These are phyloP conservation scores for Probaryconus sp. DNA, from an alignment of 1,140 invertebrate species.

Conservation along the genomic window DNA sequence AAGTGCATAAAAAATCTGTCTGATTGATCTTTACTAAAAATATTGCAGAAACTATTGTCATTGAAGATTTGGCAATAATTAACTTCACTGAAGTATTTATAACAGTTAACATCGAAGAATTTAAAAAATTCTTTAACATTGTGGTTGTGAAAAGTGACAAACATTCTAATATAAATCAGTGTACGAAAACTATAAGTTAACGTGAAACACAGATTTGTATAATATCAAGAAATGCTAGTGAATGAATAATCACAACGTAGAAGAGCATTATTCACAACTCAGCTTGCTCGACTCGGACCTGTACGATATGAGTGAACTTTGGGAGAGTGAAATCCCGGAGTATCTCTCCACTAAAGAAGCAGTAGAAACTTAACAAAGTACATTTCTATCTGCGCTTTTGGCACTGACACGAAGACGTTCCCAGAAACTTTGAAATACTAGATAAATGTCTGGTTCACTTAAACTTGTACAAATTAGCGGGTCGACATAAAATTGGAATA, in stretches of 20 bases:
- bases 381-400: conserved; percentile 53
- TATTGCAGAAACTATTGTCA: too few species aligned
- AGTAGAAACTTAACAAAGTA: conserved; percentile 59
- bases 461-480: conserved; percentile 35
- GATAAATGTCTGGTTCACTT: conserved; percentile 53
- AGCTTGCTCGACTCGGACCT: conserved; percentile 35
- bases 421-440: conserved; percentile 45
- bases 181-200: too few species aligned
- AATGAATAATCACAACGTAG: conserved; percentile 44
- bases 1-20: too few species aligned
- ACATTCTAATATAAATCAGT: too few species aligned
- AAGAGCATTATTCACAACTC: conserved; percentile 27
- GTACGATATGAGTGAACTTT: conserved; percentile 63
- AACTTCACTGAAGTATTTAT: too few species aligned
- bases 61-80: too few species aligned
- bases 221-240: conserved; percentile 49
- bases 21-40: too few species aligned
- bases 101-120: too few species aligned
- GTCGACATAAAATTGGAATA: conserved; percentile 3
- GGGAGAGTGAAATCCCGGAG: conserved; percentile 57
- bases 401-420: conserved; percentile 47
- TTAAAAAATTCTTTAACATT: too few species aligned
- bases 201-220: conserved; percentile 51
- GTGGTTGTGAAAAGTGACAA: too few species aligned
- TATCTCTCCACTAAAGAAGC: conserved; percentile 46